phyloP scores from a whole-genome alignment of 1,140 invertebrate species.

The Pectinophora gossypiella region DNA sequence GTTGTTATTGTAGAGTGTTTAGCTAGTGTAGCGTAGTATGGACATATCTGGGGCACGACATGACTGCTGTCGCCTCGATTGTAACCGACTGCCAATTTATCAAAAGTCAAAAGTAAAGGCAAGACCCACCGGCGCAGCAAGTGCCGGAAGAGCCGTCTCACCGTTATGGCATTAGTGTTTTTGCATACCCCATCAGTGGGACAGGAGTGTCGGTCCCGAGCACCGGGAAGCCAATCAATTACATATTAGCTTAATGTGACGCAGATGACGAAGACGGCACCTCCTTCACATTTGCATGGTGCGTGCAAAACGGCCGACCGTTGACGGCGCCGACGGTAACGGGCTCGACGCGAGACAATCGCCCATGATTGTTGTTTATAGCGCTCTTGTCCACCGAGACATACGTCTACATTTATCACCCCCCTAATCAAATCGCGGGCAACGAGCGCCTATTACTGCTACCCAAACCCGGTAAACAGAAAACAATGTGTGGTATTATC shows the following conservation, averaged over 20 bases:
- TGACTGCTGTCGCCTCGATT: conserved; percentile 25
- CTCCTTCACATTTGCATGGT: conserved; percentile 44
- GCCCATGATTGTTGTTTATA: conserved; percentile 46
- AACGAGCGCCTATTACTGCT: conserved; percentile 8
- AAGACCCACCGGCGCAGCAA: conserved; percentile 16
- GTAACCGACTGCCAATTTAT: conserved; percentile 38
- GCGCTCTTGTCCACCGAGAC: conserved; percentile 5
- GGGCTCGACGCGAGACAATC: conserved; percentile 36
- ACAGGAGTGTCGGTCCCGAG: conserved; percentile 46
- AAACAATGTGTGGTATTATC: conserved; percentile 5
- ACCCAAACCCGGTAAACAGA: conserved; percentile 6
- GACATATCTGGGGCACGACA: conserved; percentile 23
- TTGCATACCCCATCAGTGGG: conserved; percentile 61
- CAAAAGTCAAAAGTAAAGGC: conserved; percentile 26
- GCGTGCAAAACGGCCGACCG: conserved; percentile 32
- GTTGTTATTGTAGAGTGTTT: neutral
- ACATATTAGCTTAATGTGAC: conserved; percentile 71
- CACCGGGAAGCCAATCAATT: conserved; percentile 66
- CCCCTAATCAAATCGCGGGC: conserved; percentile 6
- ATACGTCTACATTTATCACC: conserved; percentile 10
- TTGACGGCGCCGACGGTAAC: conserved; percentile 36
- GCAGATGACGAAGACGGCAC: conserved; percentile 41
- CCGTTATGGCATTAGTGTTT: conserved; percentile 70
- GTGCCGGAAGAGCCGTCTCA: conserved; percentile 44
- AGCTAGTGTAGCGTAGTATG: conserved; percentile 7